Base-by-base conservation (phyloP, 2,113 vertebrate genomes). In the Nycticorax nycticorax region DNA sequence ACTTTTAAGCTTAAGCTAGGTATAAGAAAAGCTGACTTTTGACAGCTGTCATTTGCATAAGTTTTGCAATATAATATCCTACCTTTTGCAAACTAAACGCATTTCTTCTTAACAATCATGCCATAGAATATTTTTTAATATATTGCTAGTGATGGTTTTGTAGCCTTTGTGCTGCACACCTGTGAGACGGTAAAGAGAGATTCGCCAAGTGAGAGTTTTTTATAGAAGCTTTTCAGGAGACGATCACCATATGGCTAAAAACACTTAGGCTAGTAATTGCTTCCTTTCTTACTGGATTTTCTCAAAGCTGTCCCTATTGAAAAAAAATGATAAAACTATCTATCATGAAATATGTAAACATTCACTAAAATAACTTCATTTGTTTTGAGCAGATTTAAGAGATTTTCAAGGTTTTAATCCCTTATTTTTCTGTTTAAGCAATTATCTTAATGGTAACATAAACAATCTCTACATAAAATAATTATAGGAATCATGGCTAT, bases 381-480 rank as follows among this genome's bases (percentile, higher is more conserved):
- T 91, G 12, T 72, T 85, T 86, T 43, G 35, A 82, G 20, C 35
- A 84, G 35, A 41, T 48, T 79, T 41, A 79, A 90, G 87, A 59
- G 9, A 27, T 68, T 90, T 88, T 92, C 19, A 69, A 15, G 19
- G 33, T 18, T 79, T 30, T 86, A 63, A n/a, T 76, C 62, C n/a
- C 18, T 6, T 1, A 8, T 72, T 84, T 87, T 74, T 67, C 76
- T 88, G 14, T 87, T 76, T 71, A 69, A 66, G 21, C 39, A 43
- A 43, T 66, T 83, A 63, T 37, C n/a, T 81, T 92, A 73, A 71
- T 37, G 41, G 30, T 86, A 84, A 45, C 14, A 28, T 68, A 94
- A 97, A 85, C 43, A 76, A 60, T 73, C 27, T 77, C 35, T 67
- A 27, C 41, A 35, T 79, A 85, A 94, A 88, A 78, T 79, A 92